Percentiles rank a stretch among this genome's conserved stretches.
Evolutionary conservation across 2,888 invertebrate species (phyloP).

Genomic region (Crocallis elinguaria): DNA sequence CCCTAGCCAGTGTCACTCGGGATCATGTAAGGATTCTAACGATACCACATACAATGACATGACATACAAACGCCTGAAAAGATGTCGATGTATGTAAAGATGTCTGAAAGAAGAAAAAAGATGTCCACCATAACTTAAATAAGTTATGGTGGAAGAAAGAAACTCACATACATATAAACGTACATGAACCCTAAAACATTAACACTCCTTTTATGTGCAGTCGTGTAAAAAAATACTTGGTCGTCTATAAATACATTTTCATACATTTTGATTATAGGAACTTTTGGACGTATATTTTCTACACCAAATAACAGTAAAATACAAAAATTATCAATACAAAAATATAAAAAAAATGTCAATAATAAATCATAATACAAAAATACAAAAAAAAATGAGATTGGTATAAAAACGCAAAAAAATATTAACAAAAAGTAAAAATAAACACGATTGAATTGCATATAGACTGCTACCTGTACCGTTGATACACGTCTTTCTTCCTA

Average conservation of each 20-base stretch:
- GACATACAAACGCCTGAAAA: too few species aligned
- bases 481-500: constrained; percentile 76
- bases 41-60: too few species aligned
- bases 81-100: too few species aligned
- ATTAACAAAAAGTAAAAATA: constrained; percentile 12
- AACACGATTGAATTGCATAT: constrained; percentile 14
- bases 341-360: constrained; percentile 24
- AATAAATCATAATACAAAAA: constrained; percentile 12
- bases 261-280: constrained; percentile 45
- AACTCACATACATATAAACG: too few species aligned
- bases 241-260: not conserved
- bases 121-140: too few species aligned
- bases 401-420: constrained; percentile 27
- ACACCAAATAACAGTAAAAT: constrained; percentile 15
- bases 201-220: not conserved
- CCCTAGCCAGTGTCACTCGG: too few species aligned
- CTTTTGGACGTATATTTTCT: constrained; percentile 38
- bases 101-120: too few species aligned
- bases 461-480: constrained; percentile 72
- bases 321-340: constrained; percentile 29
- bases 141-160: too few species aligned
- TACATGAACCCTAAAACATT: too few species aligned
- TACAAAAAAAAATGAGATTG: constrained; percentile 12
- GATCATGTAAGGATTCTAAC: too few species aligned
- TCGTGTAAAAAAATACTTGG: not conserved